Base-by-base conservation (phyloP, 2,888 invertebrate genomes). In the Sisyra nigra region DNA sequence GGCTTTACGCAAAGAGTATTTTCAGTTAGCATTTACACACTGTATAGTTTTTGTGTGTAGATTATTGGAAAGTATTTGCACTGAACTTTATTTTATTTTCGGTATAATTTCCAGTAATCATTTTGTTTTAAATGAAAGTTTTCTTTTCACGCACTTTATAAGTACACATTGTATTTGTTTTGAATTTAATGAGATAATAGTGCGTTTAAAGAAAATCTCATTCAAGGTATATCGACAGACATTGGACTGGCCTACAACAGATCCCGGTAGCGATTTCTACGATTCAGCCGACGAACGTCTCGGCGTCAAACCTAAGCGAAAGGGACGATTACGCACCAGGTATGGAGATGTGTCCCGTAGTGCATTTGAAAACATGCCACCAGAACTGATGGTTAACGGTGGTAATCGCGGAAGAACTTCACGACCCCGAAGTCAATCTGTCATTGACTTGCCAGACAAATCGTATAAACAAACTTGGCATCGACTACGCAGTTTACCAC, bases 181-280 rank as follows among this genome's bases (percentile, higher is more conserved):
- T 34, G 34, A n/a, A 34, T 34, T 34, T 34, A 14, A 34, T 34
- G 14, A 14, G 8, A 34, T 14, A 34, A 5, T 34, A 34, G 14
- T 14, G 34, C 10, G 17, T 14, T 43, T 43, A 43, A 43, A 19
- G 32, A 18, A 43, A 31, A 11, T 38, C 43, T 43, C 43, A 43
- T 43, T 43, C 13, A 43, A 43, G 43, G 43, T 43, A 32, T 43
- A 43, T 43, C 43, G 43, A 43, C 43, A 43, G 43, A 31, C 43
- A 11, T 24, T 43, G 43, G 43, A 43, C 18, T 43, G 43, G 43
- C 43, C 43, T 15, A 76, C 76, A 36, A 76, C 78, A 7, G 78
- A 79, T 57, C 79, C 75, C 1, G 76, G 76, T 51, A 72, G 75
- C 3, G 78, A 78, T 53, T 52, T 69, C 42, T 66, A 63, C 45